These are phyloP conservation scores for Anguilla rostrata DNA, from an alignment of 2,113 vertebrate species.

Conservation along the genomic window DNA sequence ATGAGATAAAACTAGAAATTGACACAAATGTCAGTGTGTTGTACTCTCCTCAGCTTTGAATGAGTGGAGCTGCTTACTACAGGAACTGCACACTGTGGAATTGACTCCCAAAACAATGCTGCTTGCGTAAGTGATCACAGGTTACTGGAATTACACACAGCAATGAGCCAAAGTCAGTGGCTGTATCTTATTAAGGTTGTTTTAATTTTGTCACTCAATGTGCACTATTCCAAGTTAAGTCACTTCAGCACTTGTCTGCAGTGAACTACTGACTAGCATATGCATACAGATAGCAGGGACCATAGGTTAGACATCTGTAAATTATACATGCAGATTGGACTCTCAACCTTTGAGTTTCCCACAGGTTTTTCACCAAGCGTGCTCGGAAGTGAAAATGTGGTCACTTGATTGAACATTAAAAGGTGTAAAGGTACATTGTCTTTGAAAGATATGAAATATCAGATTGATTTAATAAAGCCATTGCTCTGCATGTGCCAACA, in stretches of 20 bases:
- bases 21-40: conserved; percentile 44
- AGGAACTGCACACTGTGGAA: conserved; percentile 40
- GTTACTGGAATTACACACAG: conserved; percentile 44
- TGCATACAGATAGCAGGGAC: conserved; percentile 38
- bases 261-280: conserved; percentile 44
- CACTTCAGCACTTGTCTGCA: conserved; percentile 50
- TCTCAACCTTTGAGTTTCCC: conserved; percentile 38
- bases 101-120: conserved; percentile 63
- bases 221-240: conserved; percentile 47
- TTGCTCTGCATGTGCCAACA: conserved; percentile 61
- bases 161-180: conserved; percentile 46
- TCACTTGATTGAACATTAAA: not conserved
- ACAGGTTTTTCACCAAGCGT: too few species aligned
- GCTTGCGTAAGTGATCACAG: conserved; percentile 52
- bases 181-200: conserved; percentile 34
- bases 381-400: too few species aligned
- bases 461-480: conserved; percentile 69
- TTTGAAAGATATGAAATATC: conserved; percentile 61
- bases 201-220: conserved; percentile 29
- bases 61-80: conserved; percentile 54
- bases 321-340: conserved; percentile 64
- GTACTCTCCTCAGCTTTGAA: conserved; percentile 35
- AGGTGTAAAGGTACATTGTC: conserved; percentile 53
- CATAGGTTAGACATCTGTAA: conserved; percentile 62
- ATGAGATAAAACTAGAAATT: conserved; percentile 47